Conservation (phyloP, 2,797 vertebrate species). For the Champsocephalus esox region DNA sequence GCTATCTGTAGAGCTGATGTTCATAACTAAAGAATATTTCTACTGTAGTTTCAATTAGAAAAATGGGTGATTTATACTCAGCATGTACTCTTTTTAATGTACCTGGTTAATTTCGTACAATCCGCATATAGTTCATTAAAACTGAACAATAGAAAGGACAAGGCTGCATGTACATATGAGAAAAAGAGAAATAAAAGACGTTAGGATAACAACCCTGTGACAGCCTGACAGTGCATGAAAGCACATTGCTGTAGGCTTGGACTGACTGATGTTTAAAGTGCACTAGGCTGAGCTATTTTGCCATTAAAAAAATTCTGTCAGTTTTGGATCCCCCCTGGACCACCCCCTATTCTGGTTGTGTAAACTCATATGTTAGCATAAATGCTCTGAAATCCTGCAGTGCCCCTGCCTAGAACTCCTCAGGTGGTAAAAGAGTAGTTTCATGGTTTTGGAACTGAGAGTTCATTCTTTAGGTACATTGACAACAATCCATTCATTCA, state of each 20-base stretch:
- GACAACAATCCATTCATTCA: neutral
- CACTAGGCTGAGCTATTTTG: slow-evolving; percentile 45
- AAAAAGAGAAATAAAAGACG: neutral
- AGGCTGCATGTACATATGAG: slow-evolving; percentile 11
- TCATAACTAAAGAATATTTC: no score
- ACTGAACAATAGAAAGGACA: neutral
- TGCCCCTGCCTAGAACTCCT: slow-evolving; percentile 32
- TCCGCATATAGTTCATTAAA: neutral
- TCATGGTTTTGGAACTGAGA: slow-evolving; percentile 42
- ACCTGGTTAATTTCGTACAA: neutral
- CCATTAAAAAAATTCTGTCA: slow-evolving; percentile 49
- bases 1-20: no score
- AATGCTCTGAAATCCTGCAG: slow-evolving; percentile 43
- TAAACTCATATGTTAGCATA: slow-evolving; percentile 54
- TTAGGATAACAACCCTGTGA: slow-evolving; percentile 18
- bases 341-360: slow-evolving; percentile 38
- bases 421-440: slow-evolving; percentile 51
- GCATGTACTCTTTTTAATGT: neutral
- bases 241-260: slow-evolving; percentile 33
- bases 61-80: neutral
- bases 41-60: neutral
- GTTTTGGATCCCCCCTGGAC: slow-evolving; percentile 36
- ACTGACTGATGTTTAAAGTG: slow-evolving; percentile 51
- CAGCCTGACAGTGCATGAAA: slow-evolving; percentile 39
- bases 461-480: slow-evolving; percentile 1